Evolutionary conservation across 1,140 invertebrate genomes (phyloP).

Genomic region (Pinna nobilis): DNA sequence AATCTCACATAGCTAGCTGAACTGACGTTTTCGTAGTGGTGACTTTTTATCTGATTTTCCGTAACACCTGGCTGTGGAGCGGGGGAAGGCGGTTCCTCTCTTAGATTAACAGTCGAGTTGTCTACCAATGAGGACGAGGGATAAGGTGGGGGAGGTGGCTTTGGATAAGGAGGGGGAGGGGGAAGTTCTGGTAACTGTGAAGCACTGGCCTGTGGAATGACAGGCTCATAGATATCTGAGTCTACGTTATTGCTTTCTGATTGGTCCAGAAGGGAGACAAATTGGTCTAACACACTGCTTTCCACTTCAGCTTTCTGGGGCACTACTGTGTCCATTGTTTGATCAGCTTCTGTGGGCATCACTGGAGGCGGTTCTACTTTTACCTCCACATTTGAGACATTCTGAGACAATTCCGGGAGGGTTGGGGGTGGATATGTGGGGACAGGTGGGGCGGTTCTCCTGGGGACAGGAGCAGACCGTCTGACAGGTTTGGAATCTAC

Average conservation of each 20-base stretch:
- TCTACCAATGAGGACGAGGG: background rate
- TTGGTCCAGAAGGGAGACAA: too few relatives aligned
- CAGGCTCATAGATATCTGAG: conserved; percentile 20
- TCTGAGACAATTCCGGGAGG: conserved; percentile 9
- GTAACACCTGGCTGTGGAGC: conserved; percentile 36
- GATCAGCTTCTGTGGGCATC: background rate
- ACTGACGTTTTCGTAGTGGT: conserved; percentile 18
- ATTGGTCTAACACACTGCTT: too few relatives aligned
- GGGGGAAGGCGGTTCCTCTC: conserved; percentile 43
- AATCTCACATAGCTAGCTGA: background rate
- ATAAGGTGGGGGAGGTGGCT: conserved; percentile 39
- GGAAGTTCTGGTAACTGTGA: too few relatives aligned
- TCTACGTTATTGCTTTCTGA: too few relatives aligned
- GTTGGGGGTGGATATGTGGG: conserved; percentile 12
- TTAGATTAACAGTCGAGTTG: background rate
- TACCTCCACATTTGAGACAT: background rate
- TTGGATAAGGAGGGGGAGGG: conserved; percentile 43
- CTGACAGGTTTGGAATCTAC: background rate
- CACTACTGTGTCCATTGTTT: conserved; percentile 3
- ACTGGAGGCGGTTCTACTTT: conserved; percentile 7
- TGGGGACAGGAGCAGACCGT: conserved; percentile 26
- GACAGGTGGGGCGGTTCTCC: conserved; percentile 28
- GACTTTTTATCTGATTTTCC: conserved; percentile 8
- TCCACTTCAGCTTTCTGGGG: conserved; percentile 5
- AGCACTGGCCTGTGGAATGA: conserved; percentile 16